Evolutionary conservation across 2,888 invertebrate species (phyloP).

Genomic region (Coremacera marginata): DNA sequence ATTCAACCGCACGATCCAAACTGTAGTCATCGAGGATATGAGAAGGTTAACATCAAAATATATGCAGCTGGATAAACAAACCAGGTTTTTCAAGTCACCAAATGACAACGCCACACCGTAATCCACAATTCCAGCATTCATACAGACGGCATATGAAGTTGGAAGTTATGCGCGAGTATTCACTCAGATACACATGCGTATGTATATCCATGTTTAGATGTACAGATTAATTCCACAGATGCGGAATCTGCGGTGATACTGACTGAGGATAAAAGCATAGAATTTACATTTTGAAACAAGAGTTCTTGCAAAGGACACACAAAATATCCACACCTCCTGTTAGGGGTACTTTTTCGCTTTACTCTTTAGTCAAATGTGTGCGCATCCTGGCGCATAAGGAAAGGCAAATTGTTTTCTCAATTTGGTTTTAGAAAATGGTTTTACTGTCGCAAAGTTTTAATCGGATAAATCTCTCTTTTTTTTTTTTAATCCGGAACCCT

Average conservation of each 20-base stretch:
- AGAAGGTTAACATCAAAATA: not conserved
- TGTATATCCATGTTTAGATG: not conserved
- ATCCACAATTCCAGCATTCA: not conserved
- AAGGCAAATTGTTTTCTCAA: no score
- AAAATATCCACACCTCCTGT: not conserved
- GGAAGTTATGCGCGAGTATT: not conserved
- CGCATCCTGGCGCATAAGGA: not conserved
- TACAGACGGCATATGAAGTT: not conserved
- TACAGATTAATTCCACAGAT: not conserved
- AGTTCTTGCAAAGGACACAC: not conserved
- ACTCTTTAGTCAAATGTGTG: not conserved
- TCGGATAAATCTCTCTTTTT: constrained; percentile 39
- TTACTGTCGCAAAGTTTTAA: constrained; percentile 35
- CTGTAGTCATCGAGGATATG: not conserved
- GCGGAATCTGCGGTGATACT: not conserved
- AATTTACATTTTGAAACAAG: not conserved
- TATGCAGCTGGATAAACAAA: constrained; percentile 54
- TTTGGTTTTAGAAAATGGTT: not conserved
- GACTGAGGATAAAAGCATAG: not conserved
- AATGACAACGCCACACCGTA: not conserved
- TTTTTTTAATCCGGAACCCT: constrained; percentile 40
- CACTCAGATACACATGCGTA: not conserved
- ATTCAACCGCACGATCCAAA: not conserved
- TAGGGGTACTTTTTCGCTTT: no score
- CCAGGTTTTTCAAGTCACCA: constrained; percentile 24